Evolutionary conservation across 92 coral and sea anemone species (phyloP), one percentile per base, ranked within the genome.

Genomic region (Porites cylindrica): DNA sequence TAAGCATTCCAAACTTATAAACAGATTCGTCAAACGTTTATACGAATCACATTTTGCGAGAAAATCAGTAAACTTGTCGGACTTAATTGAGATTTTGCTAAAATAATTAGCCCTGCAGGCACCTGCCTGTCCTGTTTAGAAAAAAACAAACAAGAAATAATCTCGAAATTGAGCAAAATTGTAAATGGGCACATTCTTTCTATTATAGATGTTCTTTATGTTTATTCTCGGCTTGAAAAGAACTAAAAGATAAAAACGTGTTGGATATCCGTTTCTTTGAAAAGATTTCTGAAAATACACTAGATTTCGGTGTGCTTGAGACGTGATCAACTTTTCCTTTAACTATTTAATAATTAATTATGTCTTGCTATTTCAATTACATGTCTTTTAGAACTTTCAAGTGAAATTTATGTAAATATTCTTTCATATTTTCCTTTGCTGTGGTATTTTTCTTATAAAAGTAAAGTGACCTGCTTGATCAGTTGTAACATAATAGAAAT

Each of bases 1-100:
- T 95, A 78, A 85, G 64, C 64, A 50, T 24, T 63, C 20, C 17
- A n/a, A 17, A 8, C 58, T 68, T 0, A 38, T 38, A 38, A 38
- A 38, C 47, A 38, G 47, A 56, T 56, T 56, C 61, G 4, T 56
- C 11, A 56, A 56, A 10, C 17, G 17, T 77, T 5, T 29, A 16
- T 38, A 38, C 47, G 47, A 38, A 38, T 38, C 47, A 38, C 47
- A 38, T 3, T 38, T 38, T 38, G 47, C 47, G 0, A 38, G 47
- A 38, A 8, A 69, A 21, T 69, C 74, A 69, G 11, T 38, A 59
- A 76, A 54, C 14, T 56, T 58, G 10, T 21, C 67, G 32, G 52
- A 16, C 1, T 26, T 52, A 20, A 4, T 47, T 58, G 23, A 76
- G 56, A 75, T 75, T 51, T 53, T 75, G 63, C 54, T 18, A 38